Percentiles rank a stretch among this genome's conserved stretches.
These are phyloP conservation scores for Hirtodrosophila cameraria DNA, from an alignment of 2,888 invertebrate species.

Conservation along the genomic window DNA sequence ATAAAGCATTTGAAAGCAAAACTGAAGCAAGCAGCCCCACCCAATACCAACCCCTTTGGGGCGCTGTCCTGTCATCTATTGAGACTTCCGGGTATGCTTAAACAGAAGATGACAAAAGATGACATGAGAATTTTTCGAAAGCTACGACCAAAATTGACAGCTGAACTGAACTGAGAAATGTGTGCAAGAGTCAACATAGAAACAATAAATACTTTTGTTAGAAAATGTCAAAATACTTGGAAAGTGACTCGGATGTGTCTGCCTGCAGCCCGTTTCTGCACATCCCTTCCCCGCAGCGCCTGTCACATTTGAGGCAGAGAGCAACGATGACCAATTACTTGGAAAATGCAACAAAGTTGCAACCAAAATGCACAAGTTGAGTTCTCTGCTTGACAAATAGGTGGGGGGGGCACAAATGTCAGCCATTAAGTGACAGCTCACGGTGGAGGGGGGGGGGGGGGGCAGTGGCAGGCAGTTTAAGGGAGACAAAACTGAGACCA, in stretches of 20 bases:
- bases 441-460: background rate
- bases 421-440: conserved; percentile 48
- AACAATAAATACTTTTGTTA: conserved; percentile 48
- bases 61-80: conserved; percentile 12
- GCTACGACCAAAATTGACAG: conserved; percentile 36
- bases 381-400: conserved; percentile 13
- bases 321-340: conserved; percentile 75
- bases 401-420: conserved; percentile 50
- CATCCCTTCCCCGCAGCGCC: conserved; percentile 26
- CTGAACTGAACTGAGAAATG: too few relatives aligned
- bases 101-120: conserved; percentile 42
- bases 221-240: conserved; percentile 35
- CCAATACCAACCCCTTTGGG: background rate
- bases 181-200: conserved; percentile 41
- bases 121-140: conserved; percentile 33
- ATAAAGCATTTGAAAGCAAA: conserved; percentile 15
- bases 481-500: conserved; percentile 4
- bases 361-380: conserved; percentile 39
- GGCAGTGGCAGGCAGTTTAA: background rate
- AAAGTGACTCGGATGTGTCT: conserved; percentile 20
- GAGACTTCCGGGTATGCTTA: conserved; percentile 63
- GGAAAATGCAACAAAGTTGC: conserved; percentile 77
- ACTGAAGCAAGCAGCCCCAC: too few relatives aligned
- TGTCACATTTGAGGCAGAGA: conserved; percentile 53
- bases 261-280: background rate